A percentile compares a stretch with the other conserved stretches of the same genome.
These are phyloP conservation scores for Rousettus leschenaultii DNA, from an alignment of 2,113 vertebrate species.

Conservation along the genomic window DNA sequence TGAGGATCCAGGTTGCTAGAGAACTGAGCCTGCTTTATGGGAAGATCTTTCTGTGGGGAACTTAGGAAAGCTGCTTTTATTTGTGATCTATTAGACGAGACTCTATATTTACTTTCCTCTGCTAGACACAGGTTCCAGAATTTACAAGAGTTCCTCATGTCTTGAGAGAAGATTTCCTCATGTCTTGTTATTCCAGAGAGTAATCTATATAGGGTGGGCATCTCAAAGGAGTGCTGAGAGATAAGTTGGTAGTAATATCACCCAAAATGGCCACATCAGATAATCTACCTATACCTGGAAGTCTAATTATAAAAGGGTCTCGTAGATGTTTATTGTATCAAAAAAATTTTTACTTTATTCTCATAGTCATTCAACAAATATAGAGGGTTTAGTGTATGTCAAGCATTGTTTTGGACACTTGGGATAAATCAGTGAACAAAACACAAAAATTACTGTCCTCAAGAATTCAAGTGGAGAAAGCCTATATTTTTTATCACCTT, in stretches of 20 bases:
- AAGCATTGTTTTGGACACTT: not conserved
- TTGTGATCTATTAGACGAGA: not conserved
- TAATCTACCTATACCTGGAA: not conserved
- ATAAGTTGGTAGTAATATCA: not conserved
- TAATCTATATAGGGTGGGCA: not conserved
- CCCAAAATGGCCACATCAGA: not conserved
- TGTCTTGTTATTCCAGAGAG: not conserved
- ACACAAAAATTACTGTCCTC: not conserved
- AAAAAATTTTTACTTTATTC: slow-evolving; percentile 16
- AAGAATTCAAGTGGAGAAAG: not conserved
- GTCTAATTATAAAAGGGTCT: not conserved
- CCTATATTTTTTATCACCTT: not conserved
- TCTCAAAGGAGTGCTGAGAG: not conserved
- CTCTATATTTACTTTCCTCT: not conserved
- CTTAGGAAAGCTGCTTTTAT: slow-evolving; percentile 1
- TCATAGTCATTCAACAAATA: slow-evolving; percentile 14
- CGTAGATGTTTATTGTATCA: not conserved
- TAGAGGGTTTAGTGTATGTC: not conserved
- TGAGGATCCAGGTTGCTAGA: not conserved
- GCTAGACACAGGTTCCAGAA: not conserved
- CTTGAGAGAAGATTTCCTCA: not conserved
- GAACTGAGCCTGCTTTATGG: not conserved
- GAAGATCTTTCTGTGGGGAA: slow-evolving; percentile 13
- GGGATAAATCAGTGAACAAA: not conserved
- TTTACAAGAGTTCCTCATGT: not conserved